Evolutionary conservation across 2,113 vertebrate genomes (phyloP).

Genomic region (Paraplagusia blochii): DNA sequence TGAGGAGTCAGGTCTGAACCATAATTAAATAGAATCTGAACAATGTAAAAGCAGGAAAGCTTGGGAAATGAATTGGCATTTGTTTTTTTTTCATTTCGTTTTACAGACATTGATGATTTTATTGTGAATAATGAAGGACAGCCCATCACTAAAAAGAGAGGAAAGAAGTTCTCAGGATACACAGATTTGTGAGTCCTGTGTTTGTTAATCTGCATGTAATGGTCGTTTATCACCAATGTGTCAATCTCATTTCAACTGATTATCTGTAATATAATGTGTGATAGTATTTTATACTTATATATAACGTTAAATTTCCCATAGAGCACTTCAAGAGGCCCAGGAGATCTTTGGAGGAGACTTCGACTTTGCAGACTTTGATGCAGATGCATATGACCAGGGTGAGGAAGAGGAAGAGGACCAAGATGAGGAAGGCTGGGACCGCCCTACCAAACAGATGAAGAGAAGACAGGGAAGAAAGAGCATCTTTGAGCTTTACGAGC

Average conservation of each 20-base stretch:
- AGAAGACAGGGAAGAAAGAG: slow-evolving; percentile 91
- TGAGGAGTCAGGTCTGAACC: slow-evolving; percentile 83
- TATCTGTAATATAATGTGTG: too few species aligned
- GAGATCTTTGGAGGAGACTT: slow-evolving; percentile 98
- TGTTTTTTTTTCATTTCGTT: background rate
- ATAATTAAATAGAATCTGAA: background rate
- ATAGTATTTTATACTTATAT: too few species aligned
- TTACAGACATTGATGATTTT: slow-evolving; percentile 93
- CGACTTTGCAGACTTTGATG: slow-evolving; percentile 95
- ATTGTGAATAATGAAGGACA: slow-evolving; percentile 98
- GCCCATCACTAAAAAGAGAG: slow-evolving; percentile 92
- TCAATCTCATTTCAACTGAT: too few species aligned
- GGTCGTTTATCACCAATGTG: too few species aligned
- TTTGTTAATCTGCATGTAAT: background rate
- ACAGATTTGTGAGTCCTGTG: slow-evolving; percentile 88
- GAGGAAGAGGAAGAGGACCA: slow-evolving; percentile 95
- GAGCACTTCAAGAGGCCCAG: slow-evolving; percentile 96
- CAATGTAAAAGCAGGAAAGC: background rate
- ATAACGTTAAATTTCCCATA: slow-evolving; percentile 53
- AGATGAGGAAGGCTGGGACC: slow-evolving; percentile 88
- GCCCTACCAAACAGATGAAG: slow-evolving; percentile 95
- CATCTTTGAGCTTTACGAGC: slow-evolving; percentile 98
- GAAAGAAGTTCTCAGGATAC: slow-evolving; percentile 95
- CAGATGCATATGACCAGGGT: slow-evolving; percentile 89
- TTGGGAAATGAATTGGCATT: background rate